Evolutionary conservation across 1,140 invertebrate species (phyloP).

Genomic region (Dreissena polymorpha): DNA sequence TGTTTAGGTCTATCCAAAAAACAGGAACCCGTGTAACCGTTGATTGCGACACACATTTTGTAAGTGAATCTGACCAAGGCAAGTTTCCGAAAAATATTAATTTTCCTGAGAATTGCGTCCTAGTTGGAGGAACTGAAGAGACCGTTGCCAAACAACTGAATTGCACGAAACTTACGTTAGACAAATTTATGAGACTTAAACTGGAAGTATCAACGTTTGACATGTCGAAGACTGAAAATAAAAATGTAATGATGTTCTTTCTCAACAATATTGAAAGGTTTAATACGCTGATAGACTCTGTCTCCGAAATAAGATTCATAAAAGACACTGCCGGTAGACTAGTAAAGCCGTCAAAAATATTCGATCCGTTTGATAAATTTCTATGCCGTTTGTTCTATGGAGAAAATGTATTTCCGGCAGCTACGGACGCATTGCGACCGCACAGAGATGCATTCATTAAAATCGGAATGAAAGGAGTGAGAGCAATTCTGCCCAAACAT

Average conservation of each 20-base stretch:
- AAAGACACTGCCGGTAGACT: not conserved
- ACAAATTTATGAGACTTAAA: not conserved
- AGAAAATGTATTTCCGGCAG: not conserved
- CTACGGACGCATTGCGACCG: not conserved
- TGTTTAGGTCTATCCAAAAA: not conserved
- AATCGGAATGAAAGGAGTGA: not conserved
- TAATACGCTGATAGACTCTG: not conserved
- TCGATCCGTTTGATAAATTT: not conserved
- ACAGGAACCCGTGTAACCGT: not conserved
- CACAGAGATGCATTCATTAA: not conserved
- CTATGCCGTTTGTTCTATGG: not conserved
- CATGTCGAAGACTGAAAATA: not conserved
- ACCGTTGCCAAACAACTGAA: not conserved
- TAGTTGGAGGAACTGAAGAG: not conserved
- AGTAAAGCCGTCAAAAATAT: not conserved
- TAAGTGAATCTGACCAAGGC: not conserved
- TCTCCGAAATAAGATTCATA: not conserved
- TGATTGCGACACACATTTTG: not conserved
- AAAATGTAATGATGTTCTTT: not conserved
- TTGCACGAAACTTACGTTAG: not conserved
- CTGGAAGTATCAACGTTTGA: not conserved
- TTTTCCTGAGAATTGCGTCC: not conserved
- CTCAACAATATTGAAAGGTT: not conserved
- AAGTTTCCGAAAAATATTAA: not conserved
- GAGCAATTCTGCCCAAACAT: not conserved